Evolutionary conservation across 2,888 invertebrate species (phyloP).

Genomic region (Stenchaetothrips biformis): DNA sequence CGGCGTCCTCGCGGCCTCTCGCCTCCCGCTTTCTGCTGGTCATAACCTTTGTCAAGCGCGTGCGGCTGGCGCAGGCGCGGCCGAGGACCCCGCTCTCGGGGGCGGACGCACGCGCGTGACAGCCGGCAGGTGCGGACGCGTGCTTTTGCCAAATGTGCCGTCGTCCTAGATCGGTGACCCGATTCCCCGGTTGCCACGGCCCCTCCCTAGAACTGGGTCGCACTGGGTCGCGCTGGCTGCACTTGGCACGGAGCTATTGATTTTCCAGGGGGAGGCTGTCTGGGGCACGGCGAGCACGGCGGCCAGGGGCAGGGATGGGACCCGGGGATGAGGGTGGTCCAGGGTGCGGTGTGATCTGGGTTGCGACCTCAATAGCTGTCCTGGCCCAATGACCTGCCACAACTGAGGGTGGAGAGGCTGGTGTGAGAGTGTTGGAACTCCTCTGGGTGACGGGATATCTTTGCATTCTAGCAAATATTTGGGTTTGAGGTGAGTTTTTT

Average conservation of each 20-base stretch:
- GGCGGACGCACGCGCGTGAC: not conserved
- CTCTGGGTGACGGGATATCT: not conserved
- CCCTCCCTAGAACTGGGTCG: not conserved
- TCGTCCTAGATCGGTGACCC: not conserved
- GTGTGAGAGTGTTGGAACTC: not conserved
- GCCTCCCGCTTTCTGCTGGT: too few species aligned
- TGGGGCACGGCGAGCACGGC: not conserved
- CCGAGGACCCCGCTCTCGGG: not conserved
- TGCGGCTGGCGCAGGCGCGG: not conserved
- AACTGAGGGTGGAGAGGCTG: not conserved
- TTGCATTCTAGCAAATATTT: not conserved
- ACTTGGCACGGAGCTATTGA: not conserved
- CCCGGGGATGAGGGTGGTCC: not conserved
- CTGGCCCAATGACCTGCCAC: slow-evolving; percentile 1
- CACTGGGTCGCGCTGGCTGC: not conserved
- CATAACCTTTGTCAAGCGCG: not conserved
- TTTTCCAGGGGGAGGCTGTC: not conserved
- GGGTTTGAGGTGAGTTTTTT: not conserved
- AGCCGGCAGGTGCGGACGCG: not conserved
- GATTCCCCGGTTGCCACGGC: not conserved
- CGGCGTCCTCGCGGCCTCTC: not conserved
- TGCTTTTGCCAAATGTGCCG: not conserved
- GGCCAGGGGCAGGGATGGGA: not conserved
- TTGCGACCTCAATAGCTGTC: slow-evolving; percentile 7
- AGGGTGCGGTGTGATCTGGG: not conserved